These are phyloP conservation scores for Siniperca scherzeri DNA, from an alignment of 2,797 vertebrate genomes.

Conservation along the genomic window DNA sequence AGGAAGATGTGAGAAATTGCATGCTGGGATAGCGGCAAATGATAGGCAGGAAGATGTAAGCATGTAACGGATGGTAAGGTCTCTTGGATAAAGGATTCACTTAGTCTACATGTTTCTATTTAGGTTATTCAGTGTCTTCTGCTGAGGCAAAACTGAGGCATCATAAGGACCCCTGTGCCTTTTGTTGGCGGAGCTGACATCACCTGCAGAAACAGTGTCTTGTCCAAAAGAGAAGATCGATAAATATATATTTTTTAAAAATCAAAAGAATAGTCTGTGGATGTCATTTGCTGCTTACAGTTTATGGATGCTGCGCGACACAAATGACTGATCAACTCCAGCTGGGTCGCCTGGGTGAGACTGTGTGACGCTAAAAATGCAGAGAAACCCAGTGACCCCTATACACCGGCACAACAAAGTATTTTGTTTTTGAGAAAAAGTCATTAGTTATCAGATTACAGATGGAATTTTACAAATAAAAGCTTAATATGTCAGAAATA, in stretches of 20 bases:
- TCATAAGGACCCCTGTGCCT: neutral
- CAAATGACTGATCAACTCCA: conserved; percentile 60
- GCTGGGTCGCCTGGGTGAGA: conserved; percentile 52
- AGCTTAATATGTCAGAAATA: neutral
- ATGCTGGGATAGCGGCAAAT: conserved; percentile 14
- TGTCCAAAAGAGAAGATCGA: neutral
- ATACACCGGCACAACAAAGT: conserved; percentile 3
- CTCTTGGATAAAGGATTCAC: conserved; percentile 8
- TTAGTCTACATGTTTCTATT: conserved; percentile 9
- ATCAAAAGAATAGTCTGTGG: neutral
- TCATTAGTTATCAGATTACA: neutral
- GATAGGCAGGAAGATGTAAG: conserved; percentile 3
- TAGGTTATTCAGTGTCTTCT: neutral
- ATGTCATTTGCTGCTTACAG: conserved; percentile 59
- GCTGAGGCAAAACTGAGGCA: neutral
- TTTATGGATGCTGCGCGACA: conserved; percentile 44
- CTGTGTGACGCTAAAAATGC: conserved; percentile 66
- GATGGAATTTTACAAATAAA: neutral
- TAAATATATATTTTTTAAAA: too few species aligned
- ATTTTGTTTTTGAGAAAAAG: neutral
- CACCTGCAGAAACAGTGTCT: neutral
- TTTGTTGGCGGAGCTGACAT: neutral
- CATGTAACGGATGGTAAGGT: neutral
- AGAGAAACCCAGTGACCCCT: conserved; percentile 61
- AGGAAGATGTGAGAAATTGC: conserved; percentile 3